Conservation (phyloP, 2,113 vertebrate genomes). For the Cygnus buccinator region DNA sequence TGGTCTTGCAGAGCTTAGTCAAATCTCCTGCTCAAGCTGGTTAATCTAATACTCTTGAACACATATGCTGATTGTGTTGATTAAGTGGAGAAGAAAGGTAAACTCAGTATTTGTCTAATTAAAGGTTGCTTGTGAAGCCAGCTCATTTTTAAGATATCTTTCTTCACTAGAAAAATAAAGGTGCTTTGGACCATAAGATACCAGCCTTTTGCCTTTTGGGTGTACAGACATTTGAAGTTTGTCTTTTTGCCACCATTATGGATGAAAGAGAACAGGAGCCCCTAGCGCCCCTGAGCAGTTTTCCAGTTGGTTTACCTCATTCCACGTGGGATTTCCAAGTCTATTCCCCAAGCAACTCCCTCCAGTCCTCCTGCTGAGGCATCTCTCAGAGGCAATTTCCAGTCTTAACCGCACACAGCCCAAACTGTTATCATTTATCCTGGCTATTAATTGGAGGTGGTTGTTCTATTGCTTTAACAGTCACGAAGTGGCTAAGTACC, state of each 20-base stretch:
- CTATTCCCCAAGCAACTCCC: neutral
- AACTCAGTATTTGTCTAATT: neutral
- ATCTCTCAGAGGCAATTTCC: neutral
- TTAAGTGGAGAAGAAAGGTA: neutral
- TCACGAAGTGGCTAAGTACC: neutral
- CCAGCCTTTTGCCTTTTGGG: neutral
- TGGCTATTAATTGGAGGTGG: neutral
- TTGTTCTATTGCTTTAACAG: neutral
- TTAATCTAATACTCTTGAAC: neutral
- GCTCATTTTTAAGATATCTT: neutral
- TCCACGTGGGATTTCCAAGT: neutral
- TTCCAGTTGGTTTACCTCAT: neutral
- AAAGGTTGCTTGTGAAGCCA: neutral
- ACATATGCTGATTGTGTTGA: neutral
- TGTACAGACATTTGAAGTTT: neutral
- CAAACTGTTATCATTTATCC: neutral
- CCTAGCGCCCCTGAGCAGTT: neutral
- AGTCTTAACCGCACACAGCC: neutral
- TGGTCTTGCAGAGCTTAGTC: neutral
- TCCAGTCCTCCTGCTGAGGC: neutral
- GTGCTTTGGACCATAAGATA: neutral
- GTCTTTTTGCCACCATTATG: neutral
- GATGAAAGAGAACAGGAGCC: neutral
- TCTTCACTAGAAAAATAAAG: neutral
- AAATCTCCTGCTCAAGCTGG: neutral